Base-by-base conservation (phyloP, 2,888 invertebrate genomes). In the Agriopis leucophaearia region DNA sequence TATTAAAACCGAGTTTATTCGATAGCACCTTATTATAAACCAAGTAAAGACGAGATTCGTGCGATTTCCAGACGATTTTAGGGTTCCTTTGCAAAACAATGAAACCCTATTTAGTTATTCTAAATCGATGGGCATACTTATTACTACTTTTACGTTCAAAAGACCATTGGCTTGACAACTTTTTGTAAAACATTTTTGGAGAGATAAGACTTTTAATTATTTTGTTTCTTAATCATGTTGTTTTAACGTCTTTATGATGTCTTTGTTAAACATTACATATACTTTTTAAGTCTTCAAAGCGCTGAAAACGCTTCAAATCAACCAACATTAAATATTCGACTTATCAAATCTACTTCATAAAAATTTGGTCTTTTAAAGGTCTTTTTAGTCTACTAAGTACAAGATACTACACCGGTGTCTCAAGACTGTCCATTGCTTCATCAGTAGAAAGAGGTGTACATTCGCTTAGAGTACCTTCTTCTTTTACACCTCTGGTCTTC, bases 381-480 rank as follows among this genome's bases (percentile, higher is more conserved):
- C 4, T 27, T 27, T 27, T 5, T 27, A 27, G 27, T 38, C 52
- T 2, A 15, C 15, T 9, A 6, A 18, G 18, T 47, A 8, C 0
- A 36, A 38, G 12, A 6, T 16, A 16, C 50, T 67, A 74, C 10
- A 74, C 74, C 3, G 74, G 62, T 4, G 74, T 74, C 45, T 74
- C 74, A 13, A 74, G 62, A 56, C 74, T 74, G 44, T 74, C 74
- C 71, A 73, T 70, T 2, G 27, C 67, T 16, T 71, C 70, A 38
- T 72, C 72, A 7, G 58, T 59, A 16, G 72, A 72, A 10, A 74
- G 18, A 0, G 74, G 72, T 9, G 73, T 69, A 9, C 68, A 70
- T 52, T 74, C 73, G 50, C 74, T 70, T 3, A 64, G 13, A 16
- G 68, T 70, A 9, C 68, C 68, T 38, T 69, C 68, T 16, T 69